phyloP scores from a whole-genome alignment of 1,140 invertebrate genomes.

The Trichonephila inaurata region DNA sequence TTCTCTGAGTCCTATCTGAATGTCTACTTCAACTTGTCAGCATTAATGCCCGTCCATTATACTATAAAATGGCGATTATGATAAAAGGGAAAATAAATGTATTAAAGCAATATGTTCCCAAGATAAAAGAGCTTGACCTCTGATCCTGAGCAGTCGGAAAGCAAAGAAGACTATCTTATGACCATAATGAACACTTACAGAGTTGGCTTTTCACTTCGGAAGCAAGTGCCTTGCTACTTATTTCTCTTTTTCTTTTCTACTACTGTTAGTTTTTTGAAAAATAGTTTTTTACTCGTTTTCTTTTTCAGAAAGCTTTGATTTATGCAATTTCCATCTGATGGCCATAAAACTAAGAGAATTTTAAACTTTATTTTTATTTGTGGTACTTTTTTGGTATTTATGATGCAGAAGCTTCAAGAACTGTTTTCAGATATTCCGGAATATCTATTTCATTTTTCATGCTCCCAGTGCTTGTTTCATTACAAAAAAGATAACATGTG shows the following conservation, averaged over 20 bases:
- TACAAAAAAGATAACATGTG: no score
- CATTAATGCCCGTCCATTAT: slow-evolving; percentile 61
- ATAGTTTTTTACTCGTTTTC: neutral
- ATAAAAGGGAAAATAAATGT: slow-evolving; percentile 50
- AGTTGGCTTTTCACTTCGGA: neutral
- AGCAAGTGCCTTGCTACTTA: slow-evolving; percentile 1
- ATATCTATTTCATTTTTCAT: no score
- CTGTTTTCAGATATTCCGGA: no score
- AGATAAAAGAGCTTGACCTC: slow-evolving; percentile 48
- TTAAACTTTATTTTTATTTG: no score
- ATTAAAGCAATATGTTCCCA: slow-evolving; percentile 50
- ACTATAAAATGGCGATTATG: slow-evolving; percentile 55
- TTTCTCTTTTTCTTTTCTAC: neutral
- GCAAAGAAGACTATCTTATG: neutral
- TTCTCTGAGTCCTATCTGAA: slow-evolving; percentile 13
- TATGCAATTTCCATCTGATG: neutral
- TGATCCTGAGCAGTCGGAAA: slow-evolving; percentile 26
- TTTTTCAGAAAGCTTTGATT: neutral
- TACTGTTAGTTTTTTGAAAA: neutral
- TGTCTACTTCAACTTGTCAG: slow-evolving; percentile 43
- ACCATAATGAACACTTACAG: slow-evolving; percentile 51
- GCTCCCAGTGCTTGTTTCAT: no score
- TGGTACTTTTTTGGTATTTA: no score
- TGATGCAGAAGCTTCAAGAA: no score
- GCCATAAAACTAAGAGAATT: neutral